Percentiles rank a stretch among this genome's conserved stretches.
These are phyloP conservation scores for Toxostoma redivivum DNA, from an alignment of 2,113 vertebrate species.

Conservation along the genomic window DNA sequence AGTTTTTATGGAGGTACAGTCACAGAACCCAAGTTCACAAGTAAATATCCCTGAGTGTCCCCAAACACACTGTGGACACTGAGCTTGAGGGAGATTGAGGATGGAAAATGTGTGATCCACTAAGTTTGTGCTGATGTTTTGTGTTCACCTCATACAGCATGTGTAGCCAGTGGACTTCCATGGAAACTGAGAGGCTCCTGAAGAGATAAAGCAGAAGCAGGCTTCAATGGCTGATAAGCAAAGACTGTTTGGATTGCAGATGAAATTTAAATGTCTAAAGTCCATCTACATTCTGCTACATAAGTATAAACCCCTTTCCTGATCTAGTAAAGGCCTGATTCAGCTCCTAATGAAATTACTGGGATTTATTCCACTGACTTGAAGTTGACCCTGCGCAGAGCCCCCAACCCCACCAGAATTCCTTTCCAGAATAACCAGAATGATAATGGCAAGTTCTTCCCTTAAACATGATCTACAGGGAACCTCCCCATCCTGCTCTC, in stretches of 20 bases:
- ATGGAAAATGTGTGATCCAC: background rate
- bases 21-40: background rate
- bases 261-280: background rate
- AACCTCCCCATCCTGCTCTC: background rate
- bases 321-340: background rate
- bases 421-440: background rate
- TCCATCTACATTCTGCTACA: background rate
- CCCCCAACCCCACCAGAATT: background rate
- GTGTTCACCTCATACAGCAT: background rate
- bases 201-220: background rate
- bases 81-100: background rate
- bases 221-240: background rate
- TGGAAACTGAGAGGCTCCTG: background rate
- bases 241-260: background rate
- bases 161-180: background rate
- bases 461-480: background rate
- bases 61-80: background rate
- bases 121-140: background rate
- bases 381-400: background rate
- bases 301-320: background rate
- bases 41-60: background rate
- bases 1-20: background rate
- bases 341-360: constrained; percentile 15
- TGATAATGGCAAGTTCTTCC: background rate
- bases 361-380: background rate